Conservation (phyloP, 2,113 vertebrate species). For the Naja naja region DNA sequence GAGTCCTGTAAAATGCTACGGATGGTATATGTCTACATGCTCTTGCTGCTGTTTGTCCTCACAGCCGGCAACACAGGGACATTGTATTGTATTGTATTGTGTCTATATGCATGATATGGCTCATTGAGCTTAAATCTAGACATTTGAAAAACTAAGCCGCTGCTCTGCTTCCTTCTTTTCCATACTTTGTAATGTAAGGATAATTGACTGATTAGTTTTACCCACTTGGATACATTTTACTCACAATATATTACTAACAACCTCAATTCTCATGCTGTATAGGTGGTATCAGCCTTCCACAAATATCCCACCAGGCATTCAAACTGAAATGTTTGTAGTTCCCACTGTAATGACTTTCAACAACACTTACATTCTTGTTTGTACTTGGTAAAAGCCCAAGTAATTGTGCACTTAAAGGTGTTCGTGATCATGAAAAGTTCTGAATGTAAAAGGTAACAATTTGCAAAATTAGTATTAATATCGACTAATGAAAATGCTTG, state of each 20-base stretch:
- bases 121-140: not conserved
- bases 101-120: not conserved
- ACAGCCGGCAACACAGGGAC: not conserved
- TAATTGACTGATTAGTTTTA: not conserved
- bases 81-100: not conserved
- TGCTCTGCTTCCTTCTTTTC: not conserved
- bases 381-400: not conserved
- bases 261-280: not conserved
- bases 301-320: not conserved
- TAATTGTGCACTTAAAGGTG: not conserved
- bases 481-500: not conserved
- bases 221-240: not conserved
- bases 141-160: not conserved
- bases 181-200: not conserved
- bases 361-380: not conserved
- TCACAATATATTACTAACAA: not conserved
- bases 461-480: not conserved
- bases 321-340: not conserved
- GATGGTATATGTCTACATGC: not conserved
- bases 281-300: not conserved
- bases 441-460: not conserved
- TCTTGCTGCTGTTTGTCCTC: not conserved
- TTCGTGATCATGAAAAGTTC: not conserved
- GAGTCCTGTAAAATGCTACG: not conserved
- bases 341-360: not conserved